These are phyloP conservation scores for Sebastes goodei DNA, from an alignment of 2,797 vertebrate genomes.

Conservation along the genomic window DNA sequence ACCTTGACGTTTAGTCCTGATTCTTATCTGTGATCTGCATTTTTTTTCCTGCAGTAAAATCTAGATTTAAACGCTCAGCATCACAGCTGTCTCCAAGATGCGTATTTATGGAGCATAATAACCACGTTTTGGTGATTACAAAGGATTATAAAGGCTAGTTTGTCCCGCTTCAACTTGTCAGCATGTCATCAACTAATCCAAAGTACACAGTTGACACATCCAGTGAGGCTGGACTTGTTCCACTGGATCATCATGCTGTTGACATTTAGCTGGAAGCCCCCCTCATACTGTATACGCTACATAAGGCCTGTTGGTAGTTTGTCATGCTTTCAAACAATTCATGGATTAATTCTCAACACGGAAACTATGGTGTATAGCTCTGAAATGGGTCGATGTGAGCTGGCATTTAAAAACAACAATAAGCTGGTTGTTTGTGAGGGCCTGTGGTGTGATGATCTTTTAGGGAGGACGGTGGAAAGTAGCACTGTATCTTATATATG, in stretches of 20 bases:
- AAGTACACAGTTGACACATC: conserved; percentile 19
- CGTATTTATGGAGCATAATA: neutral
- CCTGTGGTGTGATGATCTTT: conserved; percentile 22
- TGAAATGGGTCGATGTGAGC: conserved; percentile 66
- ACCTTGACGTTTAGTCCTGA: neutral
- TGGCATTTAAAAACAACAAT: conserved; percentile 74
- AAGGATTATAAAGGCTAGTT: neutral
- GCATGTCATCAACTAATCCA: conserved; percentile 42
- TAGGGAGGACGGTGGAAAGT: conserved; percentile 3
- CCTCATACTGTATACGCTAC: neutral
- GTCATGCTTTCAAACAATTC: conserved; percentile 66
- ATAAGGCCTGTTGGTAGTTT: conserved; percentile 51
- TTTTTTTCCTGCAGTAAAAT: neutral
- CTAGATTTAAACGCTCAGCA: neutral
- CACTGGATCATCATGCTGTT: conserved; percentile 54
- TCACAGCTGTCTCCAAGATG: no score
- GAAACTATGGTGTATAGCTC: conserved; percentile 44
- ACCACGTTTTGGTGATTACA: neutral
- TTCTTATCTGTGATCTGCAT: neutral
- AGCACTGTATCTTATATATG: conserved; percentile 10
- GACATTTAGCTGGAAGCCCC: conserved; percentile 62
- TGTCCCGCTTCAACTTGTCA: conserved; percentile 26
- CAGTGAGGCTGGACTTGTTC: conserved; percentile 43
- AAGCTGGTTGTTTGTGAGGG: conserved; percentile 47
- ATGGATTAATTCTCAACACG: conserved; percentile 58